Percentiles rank a stretch among this genome's conserved stretches.
These are phyloP conservation scores for Homalodisca vitripennis DNA, from an alignment of 1,140 invertebrate genomes.

Conservation along the genomic window DNA sequence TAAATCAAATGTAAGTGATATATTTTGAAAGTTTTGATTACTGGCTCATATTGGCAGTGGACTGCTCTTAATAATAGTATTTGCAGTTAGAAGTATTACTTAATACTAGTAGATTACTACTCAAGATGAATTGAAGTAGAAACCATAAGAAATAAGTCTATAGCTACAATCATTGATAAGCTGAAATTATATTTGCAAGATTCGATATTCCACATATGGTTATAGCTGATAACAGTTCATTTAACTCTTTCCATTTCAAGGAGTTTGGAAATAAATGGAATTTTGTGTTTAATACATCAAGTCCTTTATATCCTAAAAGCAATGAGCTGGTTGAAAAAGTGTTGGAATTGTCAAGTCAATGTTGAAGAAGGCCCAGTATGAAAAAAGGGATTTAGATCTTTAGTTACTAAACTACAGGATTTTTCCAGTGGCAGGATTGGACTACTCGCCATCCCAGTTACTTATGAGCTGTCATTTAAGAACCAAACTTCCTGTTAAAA, in stretches of 20 bases:
- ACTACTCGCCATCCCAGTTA: neutral
- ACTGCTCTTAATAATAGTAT: too few species aligned
- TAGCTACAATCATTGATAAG: too few species aligned
- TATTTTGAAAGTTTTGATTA: too few species aligned
- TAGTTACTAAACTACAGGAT: neutral
- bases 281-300: neutral
- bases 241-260: neutral
- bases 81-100: too few species aligned
- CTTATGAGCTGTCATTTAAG: neutral
- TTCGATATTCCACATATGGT: too few species aligned
- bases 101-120: too few species aligned
- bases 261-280: neutral
- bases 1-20: too few species aligned
- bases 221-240: neutral
- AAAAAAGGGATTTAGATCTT: neutral
- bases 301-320: neutral
- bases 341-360: neutral
- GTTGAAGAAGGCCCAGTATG: neutral
- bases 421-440: neutral
- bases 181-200: too few species aligned
- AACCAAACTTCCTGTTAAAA: neutral
- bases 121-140: too few species aligned
- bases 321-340: neutral
- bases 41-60: too few species aligned
- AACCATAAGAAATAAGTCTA: too few species aligned